Evolutionary conservation across 2,797 vertebrate species (phyloP), one percentile per base, ranked within the genome.

Genomic region (Sphaeramia orbicularis): DNA sequence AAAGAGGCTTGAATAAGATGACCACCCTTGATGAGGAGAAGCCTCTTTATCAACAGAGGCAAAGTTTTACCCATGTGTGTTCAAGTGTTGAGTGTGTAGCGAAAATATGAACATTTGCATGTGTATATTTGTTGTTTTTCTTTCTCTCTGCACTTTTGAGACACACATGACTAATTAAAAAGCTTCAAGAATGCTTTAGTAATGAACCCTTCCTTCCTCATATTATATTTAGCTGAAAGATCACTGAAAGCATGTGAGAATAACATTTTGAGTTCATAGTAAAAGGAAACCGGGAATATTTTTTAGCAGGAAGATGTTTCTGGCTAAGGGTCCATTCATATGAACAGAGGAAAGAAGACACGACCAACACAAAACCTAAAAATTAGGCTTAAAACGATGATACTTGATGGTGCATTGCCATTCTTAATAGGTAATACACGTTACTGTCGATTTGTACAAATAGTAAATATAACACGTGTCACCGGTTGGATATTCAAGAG

Each of bases 1-100:
- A 67, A 52, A 61, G n/a, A 18, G 71, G 37, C 3, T 50, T 65
- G 49, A 48, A 74, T 74, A 78, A 74, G 49, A 84, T 70, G 74
- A 74, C 73, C 72, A 64, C 71, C 54, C 41, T 71, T 60, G 71
- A 71, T 65, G 43, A 75, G 65, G 36, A 48, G 15, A 21, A 19
- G 7, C 0, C 13, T 66, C 48, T 45, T 62, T 57, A 70, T 64
- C 45, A 55, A 50, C 11, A 12, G 15, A 69, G 49, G 27, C 18
- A 59, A 55, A 65, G 35, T 48, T 70, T 71, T 50, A n/a, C 30
- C 35, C 10, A 11, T 16, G 10, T 72, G 14, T 59, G 8, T 58
- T 16, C 0, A 0, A 52, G 7, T 40, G 15, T 56, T 51, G 40
- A 27, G 7, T 54, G 12, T 50, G 4, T 47, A 21, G 47, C 32